Conservation (phyloP, 2,888 invertebrate species). For the Amblyjoppa fuscipennis region DNA sequence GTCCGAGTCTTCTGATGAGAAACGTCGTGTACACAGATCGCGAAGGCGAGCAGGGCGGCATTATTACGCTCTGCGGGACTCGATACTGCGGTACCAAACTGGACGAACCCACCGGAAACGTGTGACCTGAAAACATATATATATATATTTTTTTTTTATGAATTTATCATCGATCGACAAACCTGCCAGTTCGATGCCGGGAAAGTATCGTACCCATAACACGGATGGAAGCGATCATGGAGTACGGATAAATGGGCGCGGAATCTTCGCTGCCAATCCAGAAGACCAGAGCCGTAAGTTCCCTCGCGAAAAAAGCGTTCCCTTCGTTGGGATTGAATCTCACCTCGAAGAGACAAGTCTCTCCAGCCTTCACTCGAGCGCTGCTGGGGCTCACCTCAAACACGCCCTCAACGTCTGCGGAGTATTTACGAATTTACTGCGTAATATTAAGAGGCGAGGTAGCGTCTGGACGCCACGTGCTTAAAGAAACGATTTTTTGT, state of each 20-base stretch:
- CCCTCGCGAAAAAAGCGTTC: constrained; percentile 77
- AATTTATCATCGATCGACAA: constrained; percentile 1
- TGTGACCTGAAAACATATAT: constrained; percentile 71
- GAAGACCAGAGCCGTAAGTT: constrained; percentile 78
- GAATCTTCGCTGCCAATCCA: constrained; percentile 55
- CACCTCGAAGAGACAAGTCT: constrained; percentile 81
- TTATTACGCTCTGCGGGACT: constrained; percentile 76
- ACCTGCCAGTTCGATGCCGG: constrained; percentile 6
- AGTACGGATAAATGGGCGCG: constrained; percentile 63
- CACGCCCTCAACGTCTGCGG: constrained; percentile 75
- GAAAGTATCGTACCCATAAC: constrained; percentile 70
- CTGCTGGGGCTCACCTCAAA: constrained; percentile 80
- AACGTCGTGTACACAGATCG: constrained; percentile 82
- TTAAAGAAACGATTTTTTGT: no score
- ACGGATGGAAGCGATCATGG: constrained; percentile 76
- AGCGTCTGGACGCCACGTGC: no score
- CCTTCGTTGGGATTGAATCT: constrained; percentile 78
- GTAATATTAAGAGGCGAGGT: not conserved
- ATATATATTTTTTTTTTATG: not conserved
- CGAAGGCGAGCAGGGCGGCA: constrained; percentile 80
- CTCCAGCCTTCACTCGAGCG: constrained; percentile 74
- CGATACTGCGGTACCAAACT: constrained; percentile 79
- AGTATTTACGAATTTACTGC: not conserved
- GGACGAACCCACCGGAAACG: constrained; percentile 71
- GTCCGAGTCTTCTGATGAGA: constrained; percentile 81